These are phyloP conservation scores for Chloebia gouldiae DNA, from an alignment of 2,113 vertebrate species.

Conservation along the genomic window DNA sequence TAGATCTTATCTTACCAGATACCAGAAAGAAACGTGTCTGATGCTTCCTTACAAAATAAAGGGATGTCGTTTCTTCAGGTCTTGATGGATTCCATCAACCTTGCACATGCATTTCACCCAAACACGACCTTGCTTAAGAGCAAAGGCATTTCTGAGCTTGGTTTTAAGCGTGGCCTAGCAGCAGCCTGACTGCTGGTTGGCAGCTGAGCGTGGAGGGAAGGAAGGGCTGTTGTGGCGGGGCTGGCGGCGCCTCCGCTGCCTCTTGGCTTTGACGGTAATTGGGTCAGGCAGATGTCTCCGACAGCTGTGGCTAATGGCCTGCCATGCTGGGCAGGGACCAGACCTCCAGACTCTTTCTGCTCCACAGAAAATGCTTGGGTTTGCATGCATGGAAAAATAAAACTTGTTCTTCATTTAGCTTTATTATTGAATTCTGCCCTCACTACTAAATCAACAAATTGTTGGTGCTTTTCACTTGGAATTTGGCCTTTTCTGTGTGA, in stretches of 20 bases:
- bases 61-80: not conserved
- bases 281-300: conserved; percentile 79
- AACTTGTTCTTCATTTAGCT: not conserved
- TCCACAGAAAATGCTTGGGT: not conserved
- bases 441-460: not conserved
- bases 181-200: not conserved
- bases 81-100: not conserved
- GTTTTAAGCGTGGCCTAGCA: not conserved
- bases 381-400: not conserved
- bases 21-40: not conserved
- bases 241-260: not conserved
- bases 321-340: conserved; percentile 1
- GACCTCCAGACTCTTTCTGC: not conserved
- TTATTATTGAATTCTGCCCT: not conserved
- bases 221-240: not conserved
- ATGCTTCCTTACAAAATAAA: not conserved
- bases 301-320: conserved; percentile 78
- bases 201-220: not conserved
- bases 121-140: not conserved
- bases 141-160: not conserved
- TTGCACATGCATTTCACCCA: not conserved
- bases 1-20: not conserved
- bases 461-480: not conserved
- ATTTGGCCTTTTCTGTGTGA: not conserved
- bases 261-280: conserved; percentile 76